A percentile compares a stretch with the other conserved stretches of the same genome.
phyloP scores from a whole-genome alignment of 2,797 vertebrate species.

The Labroides dimidiatus region DNA sequence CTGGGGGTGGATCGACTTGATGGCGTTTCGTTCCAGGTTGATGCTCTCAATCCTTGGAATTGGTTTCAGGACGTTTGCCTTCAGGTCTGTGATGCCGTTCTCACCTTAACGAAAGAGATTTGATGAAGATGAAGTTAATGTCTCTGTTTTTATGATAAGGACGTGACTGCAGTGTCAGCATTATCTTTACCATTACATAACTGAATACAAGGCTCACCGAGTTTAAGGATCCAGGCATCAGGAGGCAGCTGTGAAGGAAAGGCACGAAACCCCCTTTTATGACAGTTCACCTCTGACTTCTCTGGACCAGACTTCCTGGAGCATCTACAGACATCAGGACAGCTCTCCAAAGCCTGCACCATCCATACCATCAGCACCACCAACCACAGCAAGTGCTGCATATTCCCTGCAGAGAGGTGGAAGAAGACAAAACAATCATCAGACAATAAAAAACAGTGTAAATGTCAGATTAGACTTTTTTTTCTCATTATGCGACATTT shows the following conservation, averaged over 20 bases:
- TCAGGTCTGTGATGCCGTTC: constrained; percentile 79
- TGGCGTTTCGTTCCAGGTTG: constrained; percentile 81
- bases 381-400: constrained; percentile 47
- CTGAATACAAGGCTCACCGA: constrained; percentile 66
- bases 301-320: constrained; percentile 64
- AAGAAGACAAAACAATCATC: not conserved
- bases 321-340: constrained; percentile 80
- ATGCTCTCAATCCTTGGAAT: constrained; percentile 80
- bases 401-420: constrained; percentile 36
- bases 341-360: constrained; percentile 52
- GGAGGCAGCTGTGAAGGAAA: constrained; percentile 78
- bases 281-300: constrained; percentile 83
- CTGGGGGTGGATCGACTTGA: constrained; percentile 79
- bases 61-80: constrained; percentile 68
- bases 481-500: no score
- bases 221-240: constrained; percentile 83
- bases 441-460: no score
- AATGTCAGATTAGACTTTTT: no score
- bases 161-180: no score
- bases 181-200: not conserved
- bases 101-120: constrained; percentile 70
- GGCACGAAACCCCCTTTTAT: constrained; percentile 70
- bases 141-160: not conserved
- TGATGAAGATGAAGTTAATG: not conserved
- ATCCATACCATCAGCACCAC: constrained; percentile 46